Conservation (phyloP, 2,797 vertebrate species). For the Melanotaenia boesemani region DNA sequence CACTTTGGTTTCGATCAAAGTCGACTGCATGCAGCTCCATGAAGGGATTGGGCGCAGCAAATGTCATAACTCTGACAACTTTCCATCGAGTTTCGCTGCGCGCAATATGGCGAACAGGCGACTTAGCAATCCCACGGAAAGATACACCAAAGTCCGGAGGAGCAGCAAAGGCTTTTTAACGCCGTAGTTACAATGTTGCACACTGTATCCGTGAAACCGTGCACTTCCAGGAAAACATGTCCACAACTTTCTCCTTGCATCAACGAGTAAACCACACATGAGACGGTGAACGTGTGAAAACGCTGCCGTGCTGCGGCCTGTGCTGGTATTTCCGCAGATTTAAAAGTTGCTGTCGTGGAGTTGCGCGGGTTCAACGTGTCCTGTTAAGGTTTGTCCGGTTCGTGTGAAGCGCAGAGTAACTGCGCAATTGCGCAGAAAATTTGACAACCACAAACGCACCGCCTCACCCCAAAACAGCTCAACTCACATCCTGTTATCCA, state of each 20-base stretch:
- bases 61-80: slow-evolving; percentile 80
- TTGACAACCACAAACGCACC: slow-evolving; percentile 44
- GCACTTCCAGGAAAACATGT: slow-evolving; percentile 78
- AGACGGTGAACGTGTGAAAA: slow-evolving; percentile 40
- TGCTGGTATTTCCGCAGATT: slow-evolving; percentile 52
- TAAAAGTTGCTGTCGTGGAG: neutral
- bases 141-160: slow-evolving; percentile 35
- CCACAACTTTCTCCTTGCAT: slow-evolving; percentile 76
- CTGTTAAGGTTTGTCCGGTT: slow-evolving; percentile 22
- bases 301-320: slow-evolving; percentile 41
- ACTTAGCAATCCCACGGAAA: slow-evolving; percentile 36
- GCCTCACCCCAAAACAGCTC: slow-evolving; percentile 77
- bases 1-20: slow-evolving; percentile 78
- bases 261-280: slow-evolving; percentile 50
- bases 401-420: neutral
- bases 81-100: slow-evolving; percentile 71
- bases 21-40: slow-evolving; percentile 78
- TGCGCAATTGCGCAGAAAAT: slow-evolving; percentile 53
- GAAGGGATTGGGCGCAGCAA: slow-evolving; percentile 74
- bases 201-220: slow-evolving; percentile 46
- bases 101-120: slow-evolving; percentile 72
- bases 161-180: slow-evolving; percentile 17
- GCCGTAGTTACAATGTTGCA: slow-evolving; percentile 42
- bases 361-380: neutral
- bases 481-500: slow-evolving; percentile 78